Evolutionary conservation across 53 echinoderm and acorn worm genomes (phyloP), one percentile per base, ranked within the genome.

Genomic region (Zoroaster sp.): DNA sequence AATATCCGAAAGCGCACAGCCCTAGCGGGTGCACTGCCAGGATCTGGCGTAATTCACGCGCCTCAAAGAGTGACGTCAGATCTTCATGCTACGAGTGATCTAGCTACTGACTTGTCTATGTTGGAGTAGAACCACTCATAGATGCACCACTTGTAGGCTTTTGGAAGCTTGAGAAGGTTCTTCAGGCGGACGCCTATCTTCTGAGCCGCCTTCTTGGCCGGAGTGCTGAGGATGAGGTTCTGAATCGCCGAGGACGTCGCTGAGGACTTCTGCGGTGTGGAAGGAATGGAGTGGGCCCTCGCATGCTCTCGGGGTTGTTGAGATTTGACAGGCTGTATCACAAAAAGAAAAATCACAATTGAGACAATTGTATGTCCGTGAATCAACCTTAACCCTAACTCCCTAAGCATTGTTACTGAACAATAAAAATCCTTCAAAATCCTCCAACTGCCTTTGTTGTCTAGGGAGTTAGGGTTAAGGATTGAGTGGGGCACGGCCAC

Each of bases 71-170:
- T n/a, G n/a, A n/a, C n/a, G n/a, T n/a, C n/a, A n/a, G n/a, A n/a
- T n/a, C n/a, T n/a, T n/a, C n/a, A n/a, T n/a, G n/a, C n/a, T n/a
- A n/a, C n/a, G n/a, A n/a, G n/a, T n/a, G n/a, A n/a, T n/a, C n/a
- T n/a, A n/a, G n/a, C n/a, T 30, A 92, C 96, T 91, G 78, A 96
- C 96, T 94, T 96, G 93, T 96, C 96, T n/a, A 96, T 81, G 46
- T 96, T 95, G 20, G 96, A 96, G 75, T 96, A 96, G 81, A 96
- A 96, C 93, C 93, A 96, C 78, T 96, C 96, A 66, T 96, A 94
- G 78, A 93, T 96, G 66, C 96, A 96, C 96, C 96, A 96, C 83
- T 95, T 96, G 86, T 96, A 96, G 1, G 96, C 96, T 65, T 96
- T 96, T 35, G 96, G 96, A 3, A 96, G 73, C 74, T 96, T 96